Base-by-base conservation (phyloP, 2,888 invertebrate species). In the Drosophila yooni region DNA sequence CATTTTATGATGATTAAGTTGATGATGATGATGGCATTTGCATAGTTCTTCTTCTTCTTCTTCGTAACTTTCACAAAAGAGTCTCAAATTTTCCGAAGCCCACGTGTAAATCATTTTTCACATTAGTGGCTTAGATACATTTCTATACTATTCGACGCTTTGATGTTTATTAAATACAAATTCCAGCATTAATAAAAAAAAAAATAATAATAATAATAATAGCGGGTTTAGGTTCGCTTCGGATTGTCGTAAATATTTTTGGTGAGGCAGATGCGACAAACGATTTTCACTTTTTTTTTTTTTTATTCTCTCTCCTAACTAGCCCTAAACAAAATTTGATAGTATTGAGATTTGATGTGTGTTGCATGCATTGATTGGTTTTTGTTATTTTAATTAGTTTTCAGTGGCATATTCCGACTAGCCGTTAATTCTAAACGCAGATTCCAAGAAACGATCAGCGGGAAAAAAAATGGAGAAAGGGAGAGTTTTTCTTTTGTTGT, bases 371-470 rank as follows among this genome's bases (percentile, higher is more conserved):
- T 84, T 81, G 71, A 87, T 89, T 89, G 71, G 74, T 61, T 79
- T 89, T 90, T 90, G 82, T 88, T 90, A 86, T 83, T 90, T 83
- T 90, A 86, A 87, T 87, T 83, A 76, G 70, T 81, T 80, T 75
- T 71, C 73, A 50, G 74, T 82, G 76, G 84, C 88, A 86, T 70
- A 65, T 74, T 60, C 66, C 67, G 21, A 59, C 56, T 18, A 34
- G 15, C 58, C 57, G 43, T 64, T 53, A 71, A 77, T 86, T 89
- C 82, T 83, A 75, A 77, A 46, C 54, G 57, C 31, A 43, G 61
- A 62, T 65, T 79, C 60, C 77, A 67, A 62, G 81, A 72, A 83
- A 71, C 70, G 54, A 68, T 25, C 46, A 21, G 15, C 25, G 10
- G 8, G 65, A 38, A 57, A 56, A 51, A 46, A 54, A 31, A 21